phyloP scores from a whole-genome alignment of 2,113 vertebrate species.

The Sialia sialis region DNA sequence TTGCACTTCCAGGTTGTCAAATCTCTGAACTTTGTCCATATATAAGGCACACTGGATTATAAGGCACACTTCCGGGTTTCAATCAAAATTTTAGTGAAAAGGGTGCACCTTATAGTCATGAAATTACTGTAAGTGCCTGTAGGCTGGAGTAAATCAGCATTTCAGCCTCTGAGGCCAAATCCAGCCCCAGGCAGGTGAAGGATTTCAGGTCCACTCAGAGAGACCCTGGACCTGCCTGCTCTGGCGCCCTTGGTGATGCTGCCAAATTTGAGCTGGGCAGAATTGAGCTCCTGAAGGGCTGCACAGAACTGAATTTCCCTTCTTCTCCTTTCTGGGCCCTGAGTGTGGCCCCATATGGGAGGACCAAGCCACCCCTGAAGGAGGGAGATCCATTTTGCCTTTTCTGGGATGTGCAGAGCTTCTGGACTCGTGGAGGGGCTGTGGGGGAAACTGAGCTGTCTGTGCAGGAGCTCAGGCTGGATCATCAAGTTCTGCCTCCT shows the following conservation, averaged over 20 bases:
- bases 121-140: background rate
- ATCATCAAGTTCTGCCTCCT: background rate
- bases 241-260: background rate
- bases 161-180: background rate
- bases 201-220: background rate
- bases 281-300: background rate
- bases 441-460: background rate
- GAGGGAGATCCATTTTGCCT: background rate
- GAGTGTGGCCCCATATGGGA: background rate
- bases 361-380: background rate
- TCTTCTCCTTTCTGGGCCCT: background rate
- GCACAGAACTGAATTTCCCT: background rate
- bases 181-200: no score
- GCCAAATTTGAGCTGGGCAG: background rate
- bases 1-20: no score
- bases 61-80: no score
- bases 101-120: no score
- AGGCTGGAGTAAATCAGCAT: background rate
- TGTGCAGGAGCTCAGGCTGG: background rate
- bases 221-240: background rate
- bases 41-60: no score
- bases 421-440: background rate
- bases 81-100: no score
- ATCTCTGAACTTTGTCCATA: no score
- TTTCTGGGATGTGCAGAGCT: background rate